Percentiles rank a stretch among this genome's conserved stretches.
Evolutionary conservation across 1,140 invertebrate species (phyloP).

Genomic region (Lerema accius): DNA sequence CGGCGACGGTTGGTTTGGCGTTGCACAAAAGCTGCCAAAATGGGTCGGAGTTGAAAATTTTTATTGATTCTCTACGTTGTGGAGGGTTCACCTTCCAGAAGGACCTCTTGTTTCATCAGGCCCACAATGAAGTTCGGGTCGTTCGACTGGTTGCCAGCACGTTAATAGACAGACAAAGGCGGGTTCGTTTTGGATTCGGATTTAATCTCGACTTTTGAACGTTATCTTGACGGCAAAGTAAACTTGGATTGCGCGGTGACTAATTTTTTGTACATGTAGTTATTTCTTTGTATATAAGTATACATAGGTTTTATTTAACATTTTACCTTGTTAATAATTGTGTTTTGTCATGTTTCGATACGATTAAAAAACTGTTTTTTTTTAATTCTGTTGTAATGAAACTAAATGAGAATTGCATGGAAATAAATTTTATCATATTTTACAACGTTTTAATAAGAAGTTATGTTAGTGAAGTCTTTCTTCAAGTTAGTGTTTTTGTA

Average conservation of each 20-base stretch:
- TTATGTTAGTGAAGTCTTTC: too few species aligned
- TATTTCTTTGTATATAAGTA: conserved; percentile 80
- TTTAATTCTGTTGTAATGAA: conserved; percentile 23
- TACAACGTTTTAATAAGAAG: too few species aligned
- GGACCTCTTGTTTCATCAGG: conserved; percentile 60
- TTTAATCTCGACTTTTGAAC: conserved; percentile 70
- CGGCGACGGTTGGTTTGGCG: conserved; percentile 58
- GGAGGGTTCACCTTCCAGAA: conserved; percentile 70
- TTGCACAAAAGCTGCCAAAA: conserved; percentile 63
- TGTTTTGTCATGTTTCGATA: conserved; percentile 51
- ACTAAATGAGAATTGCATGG: conserved; percentile 6
- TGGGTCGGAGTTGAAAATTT: conserved; percentile 68
- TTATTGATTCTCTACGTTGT: conserved; percentile 66
- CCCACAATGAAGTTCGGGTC: conserved; percentile 55
- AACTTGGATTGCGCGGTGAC: conserved; percentile 25
- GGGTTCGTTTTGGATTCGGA: conserved; percentile 68
- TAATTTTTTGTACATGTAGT: conserved; percentile 65
- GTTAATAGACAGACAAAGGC: conserved; percentile 62
- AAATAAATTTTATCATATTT: conserved; percentile 22
- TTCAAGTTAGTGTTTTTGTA: too few species aligned
- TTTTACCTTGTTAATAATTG: conserved; percentile 61
- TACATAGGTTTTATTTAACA: conserved; percentile 79
- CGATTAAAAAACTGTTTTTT: conserved; percentile 56
- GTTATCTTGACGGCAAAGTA: conserved; percentile 9
- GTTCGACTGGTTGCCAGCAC: conserved; percentile 60